Base-by-base conservation (phyloP, 2,113 vertebrate species). In the Dendropsophus ebraccatus region DNA sequence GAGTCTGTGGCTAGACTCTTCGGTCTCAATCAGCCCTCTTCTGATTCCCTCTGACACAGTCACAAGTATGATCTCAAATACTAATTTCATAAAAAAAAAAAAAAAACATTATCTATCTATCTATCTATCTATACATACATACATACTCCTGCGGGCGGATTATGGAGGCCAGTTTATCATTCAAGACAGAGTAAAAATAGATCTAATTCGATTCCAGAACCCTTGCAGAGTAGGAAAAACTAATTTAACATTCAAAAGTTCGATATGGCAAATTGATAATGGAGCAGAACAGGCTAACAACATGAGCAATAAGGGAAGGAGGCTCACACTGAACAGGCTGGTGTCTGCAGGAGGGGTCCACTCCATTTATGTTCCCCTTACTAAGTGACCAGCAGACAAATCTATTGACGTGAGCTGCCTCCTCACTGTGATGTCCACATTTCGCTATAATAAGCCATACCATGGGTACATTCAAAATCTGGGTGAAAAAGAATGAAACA, bases 101-200 rank as follows among this genome's bases (percentile, higher is more conserved):
- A 45, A 72, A 30, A 14, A n/a, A n/a, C n/a, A n/a, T n/a, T n/a
- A n/a, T n/a, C n/a, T n/a, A n/a, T n/a, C n/a, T n/a, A n/a, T n/a
- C n/a, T n/a, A n/a, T n/a, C n/a, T n/a, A n/a, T n/a, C n/a, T n/a
- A n/a, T n/a, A n/a, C n/a, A n/a, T n/a, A n/a, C n/a, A 6, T 17
- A 49, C 50, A 25, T 50, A 50, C 1, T 32, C 76, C 84, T 52
- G 45, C 25, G 11, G 84, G 84, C 65, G n/a, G n/a, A 81, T 81
- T 72, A 80, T 16, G 77, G 70, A 80, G 69, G 2, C 58, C 25
- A 41, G 56, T 85, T 85, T 85, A 86, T 86, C 84, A 86, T 80
- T 67, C 65, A 21, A 60, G 84, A 86, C 84, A 86, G 75, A 79
- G 49, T 70, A 85, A 62, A 85, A 85, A 85, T 79, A 70, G 77